A percentile compares a stretch with the other conserved stretches of the same genome.
phyloP scores from a whole-genome alignment of 1,140 invertebrate species.

The Drosophila watanabei region DNA sequence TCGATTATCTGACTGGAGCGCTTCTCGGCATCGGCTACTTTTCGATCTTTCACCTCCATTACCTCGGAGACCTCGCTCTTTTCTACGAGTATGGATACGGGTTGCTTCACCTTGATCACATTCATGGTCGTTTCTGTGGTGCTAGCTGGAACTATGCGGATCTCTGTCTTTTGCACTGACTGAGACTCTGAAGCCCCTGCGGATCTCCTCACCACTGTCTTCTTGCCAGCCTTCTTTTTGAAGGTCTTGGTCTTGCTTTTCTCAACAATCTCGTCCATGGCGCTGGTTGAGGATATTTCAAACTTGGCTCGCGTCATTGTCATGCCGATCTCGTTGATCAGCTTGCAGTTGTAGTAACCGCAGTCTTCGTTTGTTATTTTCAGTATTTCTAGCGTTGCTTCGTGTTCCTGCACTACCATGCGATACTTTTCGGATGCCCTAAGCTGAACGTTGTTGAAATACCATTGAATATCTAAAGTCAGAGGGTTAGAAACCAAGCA shows the following conservation, averaged over 20 bases:
- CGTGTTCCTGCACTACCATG: constrained; percentile 89
- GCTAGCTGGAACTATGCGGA: constrained; percentile 66
- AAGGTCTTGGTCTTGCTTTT: constrained; percentile 79
- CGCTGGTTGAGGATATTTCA: constrained; percentile 86
- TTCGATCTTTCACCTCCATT: constrained; percentile 76
- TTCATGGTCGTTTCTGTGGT: constrained; percentile 76
- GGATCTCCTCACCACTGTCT: constrained; percentile 47
- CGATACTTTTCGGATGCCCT: constrained; percentile 90
- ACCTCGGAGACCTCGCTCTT: constrained; percentile 86
- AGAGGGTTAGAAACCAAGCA: constrained; percentile 49
- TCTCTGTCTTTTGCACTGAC: constrained; percentile 60
- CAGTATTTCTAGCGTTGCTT: constrained; percentile 90
- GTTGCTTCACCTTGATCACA: constrained; percentile 67
- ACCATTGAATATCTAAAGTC: constrained; percentile 94
- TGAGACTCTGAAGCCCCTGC: constrained; percentile 35
- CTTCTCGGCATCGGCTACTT: constrained; percentile 69
- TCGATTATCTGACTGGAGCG: constrained; percentile 80
- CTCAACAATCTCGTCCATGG: constrained; percentile 69
- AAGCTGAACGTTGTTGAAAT: constrained; percentile 93
- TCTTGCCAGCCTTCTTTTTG: constrained; percentile 74
- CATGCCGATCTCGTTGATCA: constrained; percentile 93
- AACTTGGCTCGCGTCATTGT: constrained; percentile 93
- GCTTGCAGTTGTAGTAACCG: constrained; percentile 95
- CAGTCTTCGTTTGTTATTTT: constrained; percentile 90
- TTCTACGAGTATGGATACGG: constrained; percentile 85